Conservation (phyloP, 2,113 vertebrate species). For the Beaufortia kweichowensis region DNA sequence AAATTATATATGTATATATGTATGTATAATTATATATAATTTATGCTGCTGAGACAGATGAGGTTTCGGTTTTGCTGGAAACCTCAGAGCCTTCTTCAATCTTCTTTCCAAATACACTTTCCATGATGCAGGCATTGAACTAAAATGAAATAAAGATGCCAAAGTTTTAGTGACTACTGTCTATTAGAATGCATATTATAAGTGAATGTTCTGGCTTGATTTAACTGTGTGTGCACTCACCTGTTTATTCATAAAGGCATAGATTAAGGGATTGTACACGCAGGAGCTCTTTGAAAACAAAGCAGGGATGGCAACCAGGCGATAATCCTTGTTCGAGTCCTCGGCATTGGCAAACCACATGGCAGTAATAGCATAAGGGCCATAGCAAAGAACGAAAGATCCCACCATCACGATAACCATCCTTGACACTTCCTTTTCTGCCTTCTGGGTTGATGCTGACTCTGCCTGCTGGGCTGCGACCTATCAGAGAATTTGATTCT, state of each 20-base stretch:
- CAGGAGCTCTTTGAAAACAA: conserved; percentile 84
- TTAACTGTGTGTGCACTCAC: conserved; percentile 56
- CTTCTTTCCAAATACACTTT: conserved; percentile 77
- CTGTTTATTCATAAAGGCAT: conserved; percentile 87
- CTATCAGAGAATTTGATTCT: conserved; percentile 53
- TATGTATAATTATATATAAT: too few species aligned
- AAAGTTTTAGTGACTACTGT: background rate
- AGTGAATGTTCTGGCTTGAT: background rate
- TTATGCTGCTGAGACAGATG: conserved; percentile 64
- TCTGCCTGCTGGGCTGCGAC: conserved; percentile 83
- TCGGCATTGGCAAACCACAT: conserved; percentile 74
- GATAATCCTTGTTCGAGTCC: conserved; percentile 72
- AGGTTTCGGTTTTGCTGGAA: conserved; percentile 76
- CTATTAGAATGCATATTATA: background rate
- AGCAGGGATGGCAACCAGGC: conserved; percentile 79
- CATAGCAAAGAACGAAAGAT: conserved; percentile 78
- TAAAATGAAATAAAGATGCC: conserved; percentile 51
- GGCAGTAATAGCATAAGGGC: conserved; percentile 75
- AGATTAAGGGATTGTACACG: conserved; percentile 84
- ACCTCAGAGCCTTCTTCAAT: conserved; percentile 71
- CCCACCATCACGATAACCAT: conserved; percentile 84
- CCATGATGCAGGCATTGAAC: conserved; percentile 82
- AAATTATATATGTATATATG: too few species aligned
- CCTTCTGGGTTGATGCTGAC: conserved; percentile 83
- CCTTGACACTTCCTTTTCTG: conserved; percentile 79